Conservation (phyloP, 2,888 invertebrate genomes). For the Dryadula phaetusa region DNA sequence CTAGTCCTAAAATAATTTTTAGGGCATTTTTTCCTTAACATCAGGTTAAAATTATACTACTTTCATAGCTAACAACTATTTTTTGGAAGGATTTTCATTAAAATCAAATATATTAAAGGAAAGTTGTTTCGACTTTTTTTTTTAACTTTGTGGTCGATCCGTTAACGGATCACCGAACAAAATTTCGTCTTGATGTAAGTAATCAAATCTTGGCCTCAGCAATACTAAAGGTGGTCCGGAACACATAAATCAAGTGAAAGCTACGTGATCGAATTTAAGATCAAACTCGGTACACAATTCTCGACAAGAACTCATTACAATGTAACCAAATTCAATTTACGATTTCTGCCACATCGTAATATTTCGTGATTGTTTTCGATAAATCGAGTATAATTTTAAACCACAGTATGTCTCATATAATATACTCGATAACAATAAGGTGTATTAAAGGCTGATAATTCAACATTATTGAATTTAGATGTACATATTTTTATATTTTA, state of each 20-base stretch:
- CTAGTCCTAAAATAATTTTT: not conserved
- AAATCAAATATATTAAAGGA: constrained; percentile 16
- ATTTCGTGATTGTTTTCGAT: constrained; percentile 62
- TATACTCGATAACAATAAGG: not conserved
- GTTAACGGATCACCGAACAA: constrained; percentile 61
- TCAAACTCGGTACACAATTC: constrained; percentile 72
- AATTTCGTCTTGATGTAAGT: constrained; percentile 63
- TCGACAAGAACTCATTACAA: constrained; percentile 79
- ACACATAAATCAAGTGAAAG: constrained; percentile 78
- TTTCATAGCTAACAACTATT: not conserved
- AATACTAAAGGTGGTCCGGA: constrained; percentile 72
- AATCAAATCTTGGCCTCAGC: constrained; percentile 73
- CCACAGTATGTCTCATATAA: constrained; percentile 26
- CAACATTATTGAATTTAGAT: not conserved
- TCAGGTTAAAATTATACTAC: not conserved
- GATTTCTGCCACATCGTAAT: constrained; percentile 72
- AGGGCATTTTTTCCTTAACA: not conserved
- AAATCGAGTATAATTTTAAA: constrained; percentile 48
- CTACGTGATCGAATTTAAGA: constrained; percentile 81
- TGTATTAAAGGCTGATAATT: not conserved
- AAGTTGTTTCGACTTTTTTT: constrained; percentile 30
- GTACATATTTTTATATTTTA: not conserved
- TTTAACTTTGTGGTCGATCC: constrained; percentile 55
- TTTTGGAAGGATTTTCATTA: not conserved
- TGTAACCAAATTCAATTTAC: constrained; percentile 81